Base-by-base conservation (phyloP, 2,113 vertebrate species). In the Neolamprologus fasciatus region DNA sequence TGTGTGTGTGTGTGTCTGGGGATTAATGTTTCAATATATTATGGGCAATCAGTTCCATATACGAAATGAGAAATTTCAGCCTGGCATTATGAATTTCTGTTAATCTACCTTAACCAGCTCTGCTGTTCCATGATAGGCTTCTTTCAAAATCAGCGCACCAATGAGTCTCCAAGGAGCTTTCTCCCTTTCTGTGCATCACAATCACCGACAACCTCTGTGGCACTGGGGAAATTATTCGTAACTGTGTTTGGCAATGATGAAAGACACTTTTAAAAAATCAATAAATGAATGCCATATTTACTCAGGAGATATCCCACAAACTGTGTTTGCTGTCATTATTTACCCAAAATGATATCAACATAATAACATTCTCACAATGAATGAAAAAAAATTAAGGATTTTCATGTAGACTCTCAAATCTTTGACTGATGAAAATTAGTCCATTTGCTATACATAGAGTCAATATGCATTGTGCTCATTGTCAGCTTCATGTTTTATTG, bases 61-160 rank as follows among this genome's bases (percentile, higher is more conserved):
- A 50, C 4, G 1, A 23, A 88, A 83, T 81, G 83, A 61, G 26
- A 13, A n/a, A 3, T 86, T 68, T 53, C 76, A n/a, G 9, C 17
- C 71, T 7, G 58, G 28, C 42, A 19, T 12, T 10, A 35, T 35
- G 45, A 53, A 73, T 87, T 61, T 66, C n/a, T 51, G 42, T 23
- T 87, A 58, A 82, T 87, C 88, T 78, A n/a, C 50, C 12, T 71
- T 31, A n/a, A 6, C 14, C 14, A 19, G 9, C 33, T 8, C 37
- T 31, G 33, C 57, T 45, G 42, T 87, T 55, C 37, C 80, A 6
- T 58, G 50, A 26, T 47, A 63, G 81, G 82, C 53, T 76, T 85
- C 26, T 63, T 88, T 51, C n/a, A 80, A 80, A 87, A 93, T 91
- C 87, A 83, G 87, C 86, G 82, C 51, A 55, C 73, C 79, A 50